Conservation (phyloP, 2,797 vertebrate genomes). For the Mormyrus hasselquistii region DNA sequence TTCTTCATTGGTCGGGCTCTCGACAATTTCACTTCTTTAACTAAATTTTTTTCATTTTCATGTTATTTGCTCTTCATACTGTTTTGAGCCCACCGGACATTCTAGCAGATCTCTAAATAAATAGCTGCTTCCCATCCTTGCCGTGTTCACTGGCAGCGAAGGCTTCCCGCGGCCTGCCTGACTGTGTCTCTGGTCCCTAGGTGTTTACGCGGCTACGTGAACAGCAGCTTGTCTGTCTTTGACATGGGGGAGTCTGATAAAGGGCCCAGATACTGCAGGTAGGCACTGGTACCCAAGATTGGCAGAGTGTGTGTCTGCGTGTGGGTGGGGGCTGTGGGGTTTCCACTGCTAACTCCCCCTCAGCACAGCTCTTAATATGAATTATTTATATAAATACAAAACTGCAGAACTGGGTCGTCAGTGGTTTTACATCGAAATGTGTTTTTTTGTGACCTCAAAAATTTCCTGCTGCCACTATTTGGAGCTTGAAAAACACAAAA, state of each 20-base stretch:
- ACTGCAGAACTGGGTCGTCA: neutral
- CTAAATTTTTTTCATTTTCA: neutral
- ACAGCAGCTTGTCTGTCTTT: constrained; percentile 93
- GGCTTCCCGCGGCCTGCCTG: neutral
- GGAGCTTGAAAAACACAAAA: neutral
- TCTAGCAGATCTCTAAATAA: neutral
- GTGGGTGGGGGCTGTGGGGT: neutral
- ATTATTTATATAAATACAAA: constrained; percentile 3
- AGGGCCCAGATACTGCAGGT: constrained; percentile 79
- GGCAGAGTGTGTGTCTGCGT: neutral
- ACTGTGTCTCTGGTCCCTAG: constrained; percentile 46
- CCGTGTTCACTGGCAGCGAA: neutral
- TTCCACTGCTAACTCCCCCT: neutral
- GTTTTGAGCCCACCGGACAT: neutral
- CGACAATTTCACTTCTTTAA: neutral
- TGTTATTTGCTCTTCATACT: neutral
- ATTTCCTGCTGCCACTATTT: neutral
- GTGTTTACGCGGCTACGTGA: constrained; percentile 89
- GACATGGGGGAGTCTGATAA: constrained; percentile 76
- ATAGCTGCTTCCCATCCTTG: neutral
- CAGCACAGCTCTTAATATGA: neutral
- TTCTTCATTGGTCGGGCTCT: neutral
- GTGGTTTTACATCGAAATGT: neutral
- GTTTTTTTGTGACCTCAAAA: neutral
- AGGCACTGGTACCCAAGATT: neutral